Base-by-base conservation (phyloP, 1,140 invertebrate species). In the Homarus americanus region DNA sequence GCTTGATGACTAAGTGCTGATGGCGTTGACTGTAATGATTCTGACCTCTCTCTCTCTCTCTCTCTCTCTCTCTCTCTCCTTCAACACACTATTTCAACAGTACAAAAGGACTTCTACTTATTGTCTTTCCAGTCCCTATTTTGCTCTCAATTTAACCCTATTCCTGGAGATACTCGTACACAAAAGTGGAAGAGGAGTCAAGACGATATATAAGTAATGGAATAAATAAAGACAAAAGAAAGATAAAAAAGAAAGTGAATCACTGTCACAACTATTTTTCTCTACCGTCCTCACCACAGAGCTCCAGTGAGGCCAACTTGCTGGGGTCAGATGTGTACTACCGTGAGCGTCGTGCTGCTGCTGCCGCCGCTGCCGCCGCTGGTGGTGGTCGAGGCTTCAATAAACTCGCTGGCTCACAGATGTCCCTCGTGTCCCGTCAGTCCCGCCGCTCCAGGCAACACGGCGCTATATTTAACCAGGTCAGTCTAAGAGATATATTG, bases 261-360 rank as follows among this genome's bases (percentile, higher is more conserved):
- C 34, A 69, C n/a, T 41, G 1, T 20, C 36, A 12, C 24, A n/a
- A 36, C 63, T n/a, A 66, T 38, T 41, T n/a, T n/a, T 12, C n/a
- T n/a, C n/a, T 79, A 41, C 12, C 32, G n/a, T 58, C 40, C 82
- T 12, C 95, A 94, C 94, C 96, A 96, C 76, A 92, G 94, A 94
- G 24, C 91, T 94, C 66, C 86, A 97, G 97, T 91, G 97, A 97
- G 94, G 97, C 97, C 28, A 97, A 97, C 94, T 95, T 97, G 1
- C 94, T 97, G 15, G 95, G 96, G 4, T 93, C 92, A 4, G 96
- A 96, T 44, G 32, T 32, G 1, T 84, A 69, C 40, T 84, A 91
- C 88, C 36, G 86, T 34, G 78, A 87, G 24, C 36, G 85, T 17
- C 49, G 91, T n/a, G 10, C n/a, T n/a, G 53, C 38, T 75, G 7